Evolutionary conservation across 2,888 invertebrate genomes (phyloP).

Genomic region (Andrena minutula): DNA sequence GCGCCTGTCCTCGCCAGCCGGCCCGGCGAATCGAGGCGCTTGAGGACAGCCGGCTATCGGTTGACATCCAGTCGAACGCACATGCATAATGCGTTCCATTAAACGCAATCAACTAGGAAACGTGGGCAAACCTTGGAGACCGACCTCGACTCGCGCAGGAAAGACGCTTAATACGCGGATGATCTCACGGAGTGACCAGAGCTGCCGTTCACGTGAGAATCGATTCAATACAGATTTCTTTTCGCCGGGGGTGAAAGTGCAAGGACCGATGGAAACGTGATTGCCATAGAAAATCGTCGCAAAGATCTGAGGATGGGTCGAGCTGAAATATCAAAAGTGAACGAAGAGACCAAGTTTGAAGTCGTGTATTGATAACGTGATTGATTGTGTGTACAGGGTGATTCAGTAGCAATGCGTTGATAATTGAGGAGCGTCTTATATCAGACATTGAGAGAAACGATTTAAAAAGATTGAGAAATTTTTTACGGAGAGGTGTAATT

Average conservation of each 20-base stretch:
- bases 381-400: no score
- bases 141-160: conserved; percentile 69
- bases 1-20: conserved; percentile 20
- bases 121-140: conserved; percentile 69
- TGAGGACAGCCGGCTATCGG: conserved; percentile 47
- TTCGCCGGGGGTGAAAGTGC: conserved; percentile 7
- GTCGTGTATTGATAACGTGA: no score
- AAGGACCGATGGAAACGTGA: not conserved
- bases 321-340: no score
- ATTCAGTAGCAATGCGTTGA: no score
- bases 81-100: conserved; percentile 63
- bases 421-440: no score
- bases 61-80: conserved; percentile 60
- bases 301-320: no score
- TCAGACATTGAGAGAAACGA: no score
- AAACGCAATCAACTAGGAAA: conserved; percentile 75
- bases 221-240: conserved; percentile 27
- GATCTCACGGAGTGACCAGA: conserved; percentile 36
- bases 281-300: not conserved
- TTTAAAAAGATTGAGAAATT: no score
- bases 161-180: conserved; percentile 52
- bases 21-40: conserved; percentile 31
- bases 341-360: no score
- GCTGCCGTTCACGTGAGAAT: conserved; percentile 14
- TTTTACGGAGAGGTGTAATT: no score